Conservation (phyloP, 2,888 invertebrate species). For the Ophion costatus region DNA sequence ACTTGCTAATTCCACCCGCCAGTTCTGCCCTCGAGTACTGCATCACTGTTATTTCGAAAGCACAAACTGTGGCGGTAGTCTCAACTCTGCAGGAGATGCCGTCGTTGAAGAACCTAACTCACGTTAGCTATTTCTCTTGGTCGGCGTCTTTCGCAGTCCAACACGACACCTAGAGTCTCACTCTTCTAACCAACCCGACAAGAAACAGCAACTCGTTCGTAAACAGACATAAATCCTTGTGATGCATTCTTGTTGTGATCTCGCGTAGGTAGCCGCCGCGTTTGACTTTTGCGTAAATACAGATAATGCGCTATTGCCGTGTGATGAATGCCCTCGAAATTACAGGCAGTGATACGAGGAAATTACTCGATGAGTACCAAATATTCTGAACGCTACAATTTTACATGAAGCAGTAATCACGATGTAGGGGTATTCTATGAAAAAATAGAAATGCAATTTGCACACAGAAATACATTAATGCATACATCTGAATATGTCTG, state of each 20-base stretch:
- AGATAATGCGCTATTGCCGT: background rate
- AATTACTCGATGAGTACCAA: background rate
- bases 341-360: background rate
- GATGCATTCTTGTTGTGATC: conserved; percentile 53
- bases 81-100: conserved; percentile 44
- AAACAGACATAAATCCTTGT: conserved; percentile 58
- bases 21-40: conserved; percentile 51
- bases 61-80: conserved; percentile 27
- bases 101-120: conserved; percentile 60
- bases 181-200: conserved; percentile 22
- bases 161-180: conserved; percentile 38
- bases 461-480: no score
- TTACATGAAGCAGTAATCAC: no score
- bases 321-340: conserved; percentile 9
- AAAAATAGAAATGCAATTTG: no score
- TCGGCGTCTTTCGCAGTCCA: conserved; percentile 20
- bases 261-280: conserved; percentile 3
- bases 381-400: no score
- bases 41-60: conserved; percentile 58
- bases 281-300: conserved; percentile 18
- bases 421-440: no score
- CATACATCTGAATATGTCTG: no score
- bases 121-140: conserved; percentile 41
- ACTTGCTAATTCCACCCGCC: conserved; percentile 59
- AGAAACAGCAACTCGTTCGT: conserved; percentile 57